These are phyloP conservation scores for Datnioides undecimradiatus DNA, from an alignment of 2,113 vertebrate species.

Conservation along the genomic window DNA sequence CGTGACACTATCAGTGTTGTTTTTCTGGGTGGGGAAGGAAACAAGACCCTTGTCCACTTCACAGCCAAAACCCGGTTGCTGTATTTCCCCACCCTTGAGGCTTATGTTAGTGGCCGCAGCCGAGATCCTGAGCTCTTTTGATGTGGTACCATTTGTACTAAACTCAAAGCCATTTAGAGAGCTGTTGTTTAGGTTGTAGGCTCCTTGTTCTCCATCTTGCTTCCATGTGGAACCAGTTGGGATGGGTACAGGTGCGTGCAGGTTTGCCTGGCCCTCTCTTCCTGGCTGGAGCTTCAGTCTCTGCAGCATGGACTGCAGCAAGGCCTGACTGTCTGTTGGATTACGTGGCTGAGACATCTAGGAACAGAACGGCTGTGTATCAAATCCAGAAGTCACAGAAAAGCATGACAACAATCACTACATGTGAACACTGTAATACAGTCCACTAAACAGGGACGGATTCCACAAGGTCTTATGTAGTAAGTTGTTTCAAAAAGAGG, in stretches of 20 bases:
- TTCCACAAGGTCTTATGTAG: conserved; percentile 3
- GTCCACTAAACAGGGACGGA: neutral
- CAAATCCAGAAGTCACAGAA: conserved; percentile 28
- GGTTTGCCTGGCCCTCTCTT: conserved; percentile 44
- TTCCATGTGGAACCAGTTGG: neutral
- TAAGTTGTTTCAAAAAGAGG: neutral
- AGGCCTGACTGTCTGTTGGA: conserved; percentile 69
- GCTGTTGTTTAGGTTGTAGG: conserved; percentile 1
- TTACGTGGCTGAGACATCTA: conserved; percentile 80
- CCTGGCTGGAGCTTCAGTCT: conserved; percentile 78
- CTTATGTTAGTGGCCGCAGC: neutral
- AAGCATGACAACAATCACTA: neutral
- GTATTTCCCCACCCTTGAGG: conserved; percentile 14
- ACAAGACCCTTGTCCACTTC: conserved; percentile 11
- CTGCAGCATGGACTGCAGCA: conserved; percentile 86
- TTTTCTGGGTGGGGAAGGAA: conserved; percentile 49
- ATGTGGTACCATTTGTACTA: conserved; percentile 17
- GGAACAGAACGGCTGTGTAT: conserved; percentile 10
- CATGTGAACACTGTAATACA: neutral
- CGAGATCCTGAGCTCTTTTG: conserved; percentile 34
- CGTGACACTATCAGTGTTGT: conserved; percentile 28
- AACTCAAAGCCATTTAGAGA: conserved; percentile 43
- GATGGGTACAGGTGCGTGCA: conserved; percentile 1
- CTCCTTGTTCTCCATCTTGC: conserved; percentile 12
- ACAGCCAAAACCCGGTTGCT: neutral